A percentile compares a stretch with the other conserved stretches of the same genome.
Conservation (phyloP, 2,888 invertebrate genomes). For the Automeris io region DNA sequence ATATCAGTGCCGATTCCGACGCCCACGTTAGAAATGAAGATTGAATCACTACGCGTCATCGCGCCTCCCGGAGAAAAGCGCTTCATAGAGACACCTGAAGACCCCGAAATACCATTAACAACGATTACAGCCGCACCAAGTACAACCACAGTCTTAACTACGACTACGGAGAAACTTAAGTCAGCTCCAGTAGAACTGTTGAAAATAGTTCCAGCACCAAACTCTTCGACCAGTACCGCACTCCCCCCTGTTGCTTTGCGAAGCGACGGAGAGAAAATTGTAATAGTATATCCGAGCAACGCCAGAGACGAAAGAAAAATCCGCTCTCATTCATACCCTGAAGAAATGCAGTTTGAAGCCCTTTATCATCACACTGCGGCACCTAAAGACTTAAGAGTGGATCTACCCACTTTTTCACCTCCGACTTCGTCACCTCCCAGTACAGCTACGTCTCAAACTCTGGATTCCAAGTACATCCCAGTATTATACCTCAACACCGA, state of each 20-base stretch:
- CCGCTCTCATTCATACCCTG: slow-evolving; percentile 66
- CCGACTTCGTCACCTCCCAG: slow-evolving; percentile 38
- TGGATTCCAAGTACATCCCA: slow-evolving; percentile 48
- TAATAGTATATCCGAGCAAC: slow-evolving; percentile 72
- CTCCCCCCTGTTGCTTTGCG: slow-evolving; percentile 61
- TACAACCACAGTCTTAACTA: slow-evolving; percentile 31
- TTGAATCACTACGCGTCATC: slow-evolving; percentile 56
- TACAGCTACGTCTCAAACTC: slow-evolving; percentile 21
- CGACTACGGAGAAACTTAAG: slow-evolving; percentile 42
- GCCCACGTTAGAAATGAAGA: slow-evolving; percentile 70
- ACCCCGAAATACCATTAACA: slow-evolving; percentile 49
- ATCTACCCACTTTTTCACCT: slow-evolving; percentile 77
- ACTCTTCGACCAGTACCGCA: slow-evolving; percentile 55
- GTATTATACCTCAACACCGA: slow-evolving; percentile 35
- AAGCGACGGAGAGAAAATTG: slow-evolving; percentile 62
- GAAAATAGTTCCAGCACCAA: slow-evolving; percentile 51
- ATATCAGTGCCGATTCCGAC: slow-evolving; percentile 59
- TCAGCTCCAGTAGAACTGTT: slow-evolving; percentile 58
- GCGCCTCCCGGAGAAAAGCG: slow-evolving; percentile 65
- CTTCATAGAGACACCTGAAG: slow-evolving; percentile 56
- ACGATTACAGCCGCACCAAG: slow-evolving; percentile 42
- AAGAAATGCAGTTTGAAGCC: slow-evolving; percentile 70
- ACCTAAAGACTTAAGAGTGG: slow-evolving; percentile 62
- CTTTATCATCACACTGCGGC: slow-evolving; percentile 62
- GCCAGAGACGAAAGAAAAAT: slow-evolving; percentile 68